Conservation (phyloP, 2,797 vertebrate species). For the Muscicapa striata region DNA sequence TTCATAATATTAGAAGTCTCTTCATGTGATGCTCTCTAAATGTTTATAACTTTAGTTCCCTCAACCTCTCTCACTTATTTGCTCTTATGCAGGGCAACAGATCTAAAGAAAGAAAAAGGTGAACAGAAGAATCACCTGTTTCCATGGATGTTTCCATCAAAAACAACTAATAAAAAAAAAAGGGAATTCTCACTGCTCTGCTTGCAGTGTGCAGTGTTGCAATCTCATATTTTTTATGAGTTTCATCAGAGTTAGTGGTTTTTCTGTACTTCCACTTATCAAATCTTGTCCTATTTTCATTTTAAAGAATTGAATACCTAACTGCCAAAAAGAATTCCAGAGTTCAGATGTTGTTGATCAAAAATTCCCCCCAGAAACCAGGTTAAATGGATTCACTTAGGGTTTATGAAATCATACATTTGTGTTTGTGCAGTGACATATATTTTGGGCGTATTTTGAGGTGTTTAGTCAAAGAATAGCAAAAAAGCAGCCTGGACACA, state of each 20-base stretch:
- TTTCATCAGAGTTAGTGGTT: not conserved
- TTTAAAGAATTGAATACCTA: not conserved
- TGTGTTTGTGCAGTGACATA: not conserved
- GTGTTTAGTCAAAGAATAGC: not conserved
- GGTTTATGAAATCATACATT: not conserved
- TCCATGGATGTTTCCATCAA: not conserved
- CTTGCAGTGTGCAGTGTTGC: not conserved
- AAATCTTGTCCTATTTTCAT: not conserved
- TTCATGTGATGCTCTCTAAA: not conserved
- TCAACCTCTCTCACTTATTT: not conserved
- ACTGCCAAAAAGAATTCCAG: not conserved
- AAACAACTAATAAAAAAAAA: not conserved
- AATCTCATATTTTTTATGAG: not conserved
- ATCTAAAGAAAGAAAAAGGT: not conserved
- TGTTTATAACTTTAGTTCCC: not conserved
- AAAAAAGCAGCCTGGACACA: not conserved
- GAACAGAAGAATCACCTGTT: not conserved
- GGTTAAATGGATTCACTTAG: not conserved
- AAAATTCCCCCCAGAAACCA: not conserved
- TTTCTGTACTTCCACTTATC: not conserved
- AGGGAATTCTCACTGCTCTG: not conserved
- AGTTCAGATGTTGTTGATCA: not conserved
- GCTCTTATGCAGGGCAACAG: not conserved
- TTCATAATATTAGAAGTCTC: not conserved
- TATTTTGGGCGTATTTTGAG: not conserved